phyloP scores from a whole-genome alignment of 2,113 vertebrate genomes.

The Megatriorchis doriae region DNA sequence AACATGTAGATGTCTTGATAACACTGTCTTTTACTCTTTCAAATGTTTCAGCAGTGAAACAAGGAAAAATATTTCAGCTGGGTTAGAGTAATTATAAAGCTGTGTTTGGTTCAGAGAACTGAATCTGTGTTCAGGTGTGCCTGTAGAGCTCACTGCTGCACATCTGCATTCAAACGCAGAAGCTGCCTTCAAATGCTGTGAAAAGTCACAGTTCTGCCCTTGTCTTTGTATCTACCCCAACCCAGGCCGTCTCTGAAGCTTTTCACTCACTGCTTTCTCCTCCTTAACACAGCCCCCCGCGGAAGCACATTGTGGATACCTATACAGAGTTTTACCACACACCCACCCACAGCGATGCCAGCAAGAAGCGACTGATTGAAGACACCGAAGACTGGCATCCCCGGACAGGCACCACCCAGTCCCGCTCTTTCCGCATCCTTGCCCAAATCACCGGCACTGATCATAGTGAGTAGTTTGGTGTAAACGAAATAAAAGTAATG shows the following conservation, averaged over 20 bases:
- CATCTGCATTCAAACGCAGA: rapidly evolving
- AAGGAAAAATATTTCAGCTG: not conserved
- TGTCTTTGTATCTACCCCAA: not conserved
- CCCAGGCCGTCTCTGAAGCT: rapidly evolving
- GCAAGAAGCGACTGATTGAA: conserved; percentile 92
- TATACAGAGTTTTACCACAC: conserved; percentile 93
- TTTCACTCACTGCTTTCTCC: not conserved
- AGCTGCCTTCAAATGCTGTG: not conserved
- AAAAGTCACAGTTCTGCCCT: rapidly evolving
- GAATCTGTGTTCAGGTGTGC: not conserved
- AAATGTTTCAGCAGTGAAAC: not conserved
- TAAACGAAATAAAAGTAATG: rapidly evolving
- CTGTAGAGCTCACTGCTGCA: not conserved
- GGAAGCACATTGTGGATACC: conserved; percentile 87
- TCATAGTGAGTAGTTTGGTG: conserved; percentile 67
- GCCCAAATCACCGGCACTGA: conserved; percentile 97
- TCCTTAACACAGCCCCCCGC: conserved; percentile 72
- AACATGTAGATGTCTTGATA: not conserved
- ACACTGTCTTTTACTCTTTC: not conserved
- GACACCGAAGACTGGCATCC: conserved; percentile 98
- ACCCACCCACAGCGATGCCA: conserved; percentile 87
- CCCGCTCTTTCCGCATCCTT: conserved; percentile 94
- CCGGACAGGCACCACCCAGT: conserved; percentile 90
- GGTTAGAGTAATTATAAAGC: not conserved
- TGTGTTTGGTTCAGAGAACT: not conserved